Evolutionary conservation across 2,888 invertebrate species (phyloP).

Genomic region (Hirtodrosophila duncani): DNA sequence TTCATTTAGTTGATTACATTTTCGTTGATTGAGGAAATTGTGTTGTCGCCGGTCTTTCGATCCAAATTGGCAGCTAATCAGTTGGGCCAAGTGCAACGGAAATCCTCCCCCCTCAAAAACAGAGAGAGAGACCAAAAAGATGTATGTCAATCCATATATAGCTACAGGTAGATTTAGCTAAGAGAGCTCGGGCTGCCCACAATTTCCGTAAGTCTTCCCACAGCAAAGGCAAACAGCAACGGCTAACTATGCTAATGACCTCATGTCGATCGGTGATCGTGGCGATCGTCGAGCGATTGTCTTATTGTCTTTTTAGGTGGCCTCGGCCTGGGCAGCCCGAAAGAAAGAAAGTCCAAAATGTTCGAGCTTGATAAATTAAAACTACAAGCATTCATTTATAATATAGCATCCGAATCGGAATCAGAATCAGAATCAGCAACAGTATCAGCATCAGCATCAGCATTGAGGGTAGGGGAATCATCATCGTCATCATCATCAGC

Average conservation of each 20-base stretch:
- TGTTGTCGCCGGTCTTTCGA: conserved; percentile 34
- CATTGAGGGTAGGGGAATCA: not conserved
- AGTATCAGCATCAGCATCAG: not conserved
- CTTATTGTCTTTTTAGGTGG: conserved; percentile 38
- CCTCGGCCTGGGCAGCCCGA: conserved; percentile 9
- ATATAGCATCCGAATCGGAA: conserved; percentile 15
- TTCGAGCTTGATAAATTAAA: conserved; percentile 20
- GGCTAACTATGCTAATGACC: conserved; percentile 48
- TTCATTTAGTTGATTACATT: conserved; percentile 39
- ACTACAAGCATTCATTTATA: conserved; percentile 44
- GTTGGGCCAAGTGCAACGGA: conserved; percentile 61
- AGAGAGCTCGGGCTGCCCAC: conserved; percentile 37
- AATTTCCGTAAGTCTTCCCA: conserved; percentile 55
- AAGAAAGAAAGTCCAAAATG: conserved; percentile 40
- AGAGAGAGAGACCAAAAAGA: no score
- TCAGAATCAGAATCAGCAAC: conserved; percentile 2
- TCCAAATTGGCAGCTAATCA: conserved; percentile 63
- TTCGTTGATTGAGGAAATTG: conserved; percentile 66
- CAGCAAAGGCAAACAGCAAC: not conserved
- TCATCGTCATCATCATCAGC: not conserved
- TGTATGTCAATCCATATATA: conserved; percentile 17
- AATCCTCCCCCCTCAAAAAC: conserved; percentile 42
- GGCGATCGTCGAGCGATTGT: not conserved
- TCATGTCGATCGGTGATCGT: not conserved
- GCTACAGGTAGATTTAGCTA: conserved; percentile 6